Base-by-base conservation (phyloP, 2,113 vertebrate genomes). In the Lepus europaeus region DNA sequence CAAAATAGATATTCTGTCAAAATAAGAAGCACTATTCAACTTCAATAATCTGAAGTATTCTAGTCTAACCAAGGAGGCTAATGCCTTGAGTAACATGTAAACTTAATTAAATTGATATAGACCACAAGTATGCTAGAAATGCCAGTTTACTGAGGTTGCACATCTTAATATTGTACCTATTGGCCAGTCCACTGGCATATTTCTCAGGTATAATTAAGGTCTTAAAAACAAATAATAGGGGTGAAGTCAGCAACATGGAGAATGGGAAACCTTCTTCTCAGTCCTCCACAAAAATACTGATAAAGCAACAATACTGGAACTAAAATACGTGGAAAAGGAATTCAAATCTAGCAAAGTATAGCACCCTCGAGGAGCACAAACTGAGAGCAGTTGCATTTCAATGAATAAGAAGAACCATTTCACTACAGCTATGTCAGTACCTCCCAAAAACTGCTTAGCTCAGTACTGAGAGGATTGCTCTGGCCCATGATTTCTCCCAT, bases 121-220 rank as follows among this genome's bases (percentile, higher is more conserved):
- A 69, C 20, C n/a, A 16, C 22, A 64, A 17, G 9, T 17, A 25
- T 87, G 61, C 23, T 90, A 88, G 45, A 90, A 92, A 86, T 87
- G 49, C 66, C 64, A 89, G 68, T 1, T 94, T 72, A 82, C 25
- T 63, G n/a, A 73, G 12, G 29, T 56, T 89, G 5, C 27, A 72
- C 36, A 68, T 83, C 70, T 79, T 86, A 90, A 91, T 72, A 31
- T 11, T 83, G 13, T 94, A 23, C 13, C 53, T 81, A 69, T 53
- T 27, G 6, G 31, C 5, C 7, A 86, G 17, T 45, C 36, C 22
- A 77, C 0, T 87, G 56, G 61, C 56, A 72, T 73, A 77, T 81
- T 82, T 94, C 79, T 73, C 14, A 80, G 72, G 91, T 89, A 92
- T 95, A 91, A 92, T 80, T 69, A 82, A 96, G 61, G 31, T 56